Evolutionary conservation across 2,113 vertebrate species (phyloP), one percentile per base, ranked within the genome.

Genomic region (Ellobius talpinus): DNA sequence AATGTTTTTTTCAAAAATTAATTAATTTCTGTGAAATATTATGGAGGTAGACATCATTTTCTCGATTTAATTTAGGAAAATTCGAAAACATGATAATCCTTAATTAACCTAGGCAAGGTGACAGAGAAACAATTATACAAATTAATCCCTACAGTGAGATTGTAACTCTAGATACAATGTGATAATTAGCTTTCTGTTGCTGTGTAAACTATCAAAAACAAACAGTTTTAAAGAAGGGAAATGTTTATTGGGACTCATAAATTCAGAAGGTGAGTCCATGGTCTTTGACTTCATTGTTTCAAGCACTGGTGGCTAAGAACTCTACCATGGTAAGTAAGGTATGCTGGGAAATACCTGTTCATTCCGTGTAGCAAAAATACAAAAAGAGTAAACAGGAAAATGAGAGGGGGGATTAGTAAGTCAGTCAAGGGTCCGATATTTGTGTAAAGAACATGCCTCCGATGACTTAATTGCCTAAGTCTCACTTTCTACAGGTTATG

Each of bases 231-330:
- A 63, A 76, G 63, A 29, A 45, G 7, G 17, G 10, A 6, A 68
- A 55, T 26, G 29, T 31, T 76, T 10, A 24, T 8, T 77, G 66
- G 21, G 7, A 19, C 26, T 87, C 36, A 55, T 42, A 3, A 10
- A 17, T 24, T 11, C 9, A 66, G 8, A 79, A 39, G 1, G n/a
- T 39, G 1, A 17, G 12, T 31, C 24, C 3, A 36, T 26, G 1
- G 4, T 33, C 31, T 29, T 52, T 52, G 58, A 19, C 26, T 76
- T 45, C 33, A 76, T 10, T 76, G 23, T 12, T 2, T 61, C 21
- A 3, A n/a, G 12, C 0, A 3, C 14, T 72, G 5, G 9, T 74
- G 33, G 1, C 1, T 63, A 45, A 55, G 33, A 13, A 21, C 0
- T 8, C 50, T 23, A 42, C 16, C 17, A 16, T 55, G 1, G 29